phyloP scores from a whole-genome alignment of 2,888 invertebrate species.

The Myathropa florea region DNA sequence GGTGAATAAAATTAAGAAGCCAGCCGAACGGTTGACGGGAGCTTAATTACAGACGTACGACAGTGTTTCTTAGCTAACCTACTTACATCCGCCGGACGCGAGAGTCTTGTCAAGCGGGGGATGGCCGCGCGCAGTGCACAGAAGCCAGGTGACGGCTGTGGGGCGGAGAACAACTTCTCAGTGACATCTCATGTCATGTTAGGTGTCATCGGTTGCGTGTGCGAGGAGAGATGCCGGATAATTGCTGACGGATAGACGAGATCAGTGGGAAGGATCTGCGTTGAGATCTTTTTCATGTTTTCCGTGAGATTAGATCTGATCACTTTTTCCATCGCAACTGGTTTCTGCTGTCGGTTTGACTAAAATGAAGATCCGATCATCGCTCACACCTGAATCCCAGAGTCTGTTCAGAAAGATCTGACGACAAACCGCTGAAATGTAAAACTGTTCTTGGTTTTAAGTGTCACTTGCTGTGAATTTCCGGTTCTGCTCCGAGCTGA shows the following conservation, averaged over 20 bases:
- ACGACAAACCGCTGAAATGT: neutral
- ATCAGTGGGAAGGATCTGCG: neutral
- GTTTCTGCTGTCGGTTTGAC: neutral
- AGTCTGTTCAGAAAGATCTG: too few species aligned
- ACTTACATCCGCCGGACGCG: conserved; percentile 35
- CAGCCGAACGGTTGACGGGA: neutral
- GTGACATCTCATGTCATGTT: neutral
- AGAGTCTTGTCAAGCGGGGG: neutral
- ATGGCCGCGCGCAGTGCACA: neutral
- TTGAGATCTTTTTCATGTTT: neutral
- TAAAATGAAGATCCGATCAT: too few species aligned
- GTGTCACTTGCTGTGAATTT: neutral
- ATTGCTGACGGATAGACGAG: neutral
- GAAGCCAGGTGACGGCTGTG: neutral
- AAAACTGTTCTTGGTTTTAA: neutral
- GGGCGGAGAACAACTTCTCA: neutral
- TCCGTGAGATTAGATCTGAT: neutral
- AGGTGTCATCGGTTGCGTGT: neutral
- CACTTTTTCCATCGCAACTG: neutral
- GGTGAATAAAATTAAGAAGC: conserved; percentile 41
- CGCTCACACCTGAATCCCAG: too few species aligned
- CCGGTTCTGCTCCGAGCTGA: neutral
- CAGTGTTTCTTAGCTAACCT: neutral
- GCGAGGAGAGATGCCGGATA: neutral
- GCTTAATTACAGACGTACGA: conserved; percentile 30